Evolutionary conservation across 92 coral and sea anemone species (phyloP).

Genomic region (Zoanthus sociatus): DNA sequence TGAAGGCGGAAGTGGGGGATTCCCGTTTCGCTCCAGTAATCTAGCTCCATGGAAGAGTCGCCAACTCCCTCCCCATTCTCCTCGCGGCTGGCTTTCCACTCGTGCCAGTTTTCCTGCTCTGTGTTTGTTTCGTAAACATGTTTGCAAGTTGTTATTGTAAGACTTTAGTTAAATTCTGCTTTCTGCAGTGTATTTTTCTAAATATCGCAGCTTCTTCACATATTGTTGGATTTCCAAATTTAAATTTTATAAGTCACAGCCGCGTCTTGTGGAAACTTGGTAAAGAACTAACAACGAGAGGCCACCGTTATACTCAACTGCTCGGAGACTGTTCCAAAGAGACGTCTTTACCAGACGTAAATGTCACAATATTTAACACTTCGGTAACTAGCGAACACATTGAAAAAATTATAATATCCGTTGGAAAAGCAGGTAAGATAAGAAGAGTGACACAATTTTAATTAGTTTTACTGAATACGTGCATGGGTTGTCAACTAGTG

Average conservation of each 20-base stretch:
- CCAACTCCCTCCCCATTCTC: no score
- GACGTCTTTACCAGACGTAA: neutral
- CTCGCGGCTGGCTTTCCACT: no score
- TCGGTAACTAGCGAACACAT: constrained; percentile 37
- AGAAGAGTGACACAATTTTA: no score
- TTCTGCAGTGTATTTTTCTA: no score
- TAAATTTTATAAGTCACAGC: constrained; percentile 39
- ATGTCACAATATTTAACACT: constrained; percentile 39
- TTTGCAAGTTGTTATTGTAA: no score
- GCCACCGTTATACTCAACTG: constrained; percentile 38
- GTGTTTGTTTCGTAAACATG: no score
- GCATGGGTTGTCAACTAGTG: no score
- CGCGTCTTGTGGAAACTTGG: constrained; percentile 49
- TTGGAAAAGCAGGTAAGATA: no score
- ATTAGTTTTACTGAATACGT: no score
- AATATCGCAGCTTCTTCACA: neutral
- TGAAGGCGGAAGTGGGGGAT: neutral
- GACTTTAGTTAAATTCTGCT: no score
- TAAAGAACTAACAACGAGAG: constrained; percentile 23
- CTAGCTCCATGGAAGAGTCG: no score
- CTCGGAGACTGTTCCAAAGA: constrained; percentile 25
- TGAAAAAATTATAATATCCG: constrained; percentile 6
- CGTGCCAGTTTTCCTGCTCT: no score
- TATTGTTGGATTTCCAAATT: constrained; percentile 31
- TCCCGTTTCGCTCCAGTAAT: neutral